Conservation (phyloP, 2,888 invertebrate genomes). For the Scaptomyza cyrtandrae region DNA sequence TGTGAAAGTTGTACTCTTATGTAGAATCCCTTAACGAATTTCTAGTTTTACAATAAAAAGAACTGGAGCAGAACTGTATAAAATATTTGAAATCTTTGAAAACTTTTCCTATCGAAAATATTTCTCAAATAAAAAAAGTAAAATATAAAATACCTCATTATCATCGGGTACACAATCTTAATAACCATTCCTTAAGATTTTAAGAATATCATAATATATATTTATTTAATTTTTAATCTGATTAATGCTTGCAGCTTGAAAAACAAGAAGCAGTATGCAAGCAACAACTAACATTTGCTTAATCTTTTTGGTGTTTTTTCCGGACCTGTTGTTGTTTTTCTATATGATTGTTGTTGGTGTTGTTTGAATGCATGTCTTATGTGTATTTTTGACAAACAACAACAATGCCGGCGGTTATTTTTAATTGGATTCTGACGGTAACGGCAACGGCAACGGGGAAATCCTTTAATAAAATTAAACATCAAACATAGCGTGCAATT, state of each 20-base stretch:
- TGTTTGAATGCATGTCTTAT: conserved; percentile 40
- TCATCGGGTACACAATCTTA: too few species aligned
- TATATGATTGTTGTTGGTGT: conserved; percentile 33
- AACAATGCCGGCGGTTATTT: conserved; percentile 80
- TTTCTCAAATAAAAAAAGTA: too few species aligned
- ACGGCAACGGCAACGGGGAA: conserved; percentile 46
- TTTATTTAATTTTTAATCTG: too few species aligned
- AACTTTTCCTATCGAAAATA: too few species aligned
- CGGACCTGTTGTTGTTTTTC: conserved; percentile 32
- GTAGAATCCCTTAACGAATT: conserved; percentile 17
- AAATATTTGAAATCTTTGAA: too few species aligned
- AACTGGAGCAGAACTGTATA: too few species aligned
- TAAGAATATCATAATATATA: too few species aligned
- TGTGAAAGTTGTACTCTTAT: conserved; percentile 25
- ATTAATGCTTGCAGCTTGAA: too few species aligned
- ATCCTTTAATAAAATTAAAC: conserved; percentile 82
- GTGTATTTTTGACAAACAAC: conserved; percentile 75
- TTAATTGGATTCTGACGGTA: conserved; percentile 81
- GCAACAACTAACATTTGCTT: not conserved
- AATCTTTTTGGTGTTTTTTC: not conserved
- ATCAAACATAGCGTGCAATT: conserved; percentile 78
- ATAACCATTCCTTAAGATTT: too few species aligned
- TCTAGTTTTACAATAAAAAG: not conserved
- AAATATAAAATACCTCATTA: too few species aligned
- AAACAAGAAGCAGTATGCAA: not conserved